Base-by-base conservation (phyloP, 1,140 invertebrate genomes). In the Bacillus rossius region DNA sequence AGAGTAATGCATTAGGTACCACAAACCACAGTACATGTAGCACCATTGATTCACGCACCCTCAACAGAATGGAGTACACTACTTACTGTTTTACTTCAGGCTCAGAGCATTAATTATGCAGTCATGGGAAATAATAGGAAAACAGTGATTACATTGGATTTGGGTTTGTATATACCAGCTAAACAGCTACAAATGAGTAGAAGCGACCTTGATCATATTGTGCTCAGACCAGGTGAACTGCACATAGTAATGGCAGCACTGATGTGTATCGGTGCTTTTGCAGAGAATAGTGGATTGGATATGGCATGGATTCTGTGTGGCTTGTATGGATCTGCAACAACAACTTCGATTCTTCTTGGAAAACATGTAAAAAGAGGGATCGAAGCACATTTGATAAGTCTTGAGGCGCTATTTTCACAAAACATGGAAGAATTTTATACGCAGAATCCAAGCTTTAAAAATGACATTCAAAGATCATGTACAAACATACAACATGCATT, bases 211-310 rank as follows among this genome's bases (percentile, higher is more conserved):
- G 43, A 45, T 45, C 17, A 45, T 45, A 13, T 45, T 45, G 4
- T 45, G 5, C 43, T 45, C 17, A 19, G 43, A 25, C 43, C 43
- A 45, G 43, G 43, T 45, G 43, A 45, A 45, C 43, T 45, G 17
- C 43, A 45, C 23, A 45, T 25, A n/a, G n/a, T n/a, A n/a, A n/a
- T 40, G 38, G 38, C 38, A 13, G 17, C 17, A 17, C 38, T 40
- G 17, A 13, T 13, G 13, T 13, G 13, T n/a, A 40, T 40, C 17
- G 38, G 38, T 13, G 17, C 38, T 13, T 40, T 13, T 40, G 17
- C 17, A 13, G n/a, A n/a, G n/a, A n/a, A n/a, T n/a, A n/a, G n/a
- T n/a, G n/a, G n/a, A n/a, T n/a, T n/a, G n/a, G n/a, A 40, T 13
- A 13, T 13, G 38, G 13, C 17, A 13, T 40, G 38, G 38, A 17